Evolutionary conservation across 2,113 vertebrate species (phyloP).

Genomic region (Phaethon lepturus): DNA sequence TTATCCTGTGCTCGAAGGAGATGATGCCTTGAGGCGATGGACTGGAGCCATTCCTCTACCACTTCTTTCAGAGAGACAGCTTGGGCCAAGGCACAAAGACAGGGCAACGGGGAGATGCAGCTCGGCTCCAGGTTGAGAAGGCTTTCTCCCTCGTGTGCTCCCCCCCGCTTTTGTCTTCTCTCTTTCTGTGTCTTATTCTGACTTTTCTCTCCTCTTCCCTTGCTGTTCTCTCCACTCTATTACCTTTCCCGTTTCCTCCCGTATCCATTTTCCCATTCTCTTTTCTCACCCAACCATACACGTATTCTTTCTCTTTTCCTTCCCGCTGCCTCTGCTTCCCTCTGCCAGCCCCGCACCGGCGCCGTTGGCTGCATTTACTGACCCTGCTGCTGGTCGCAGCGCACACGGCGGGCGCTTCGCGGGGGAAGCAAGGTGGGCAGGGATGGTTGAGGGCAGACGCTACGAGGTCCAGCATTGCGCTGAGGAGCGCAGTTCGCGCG

Average conservation of each 20-base stretch:
- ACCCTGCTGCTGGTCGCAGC: background rate
- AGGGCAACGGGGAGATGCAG: background rate
- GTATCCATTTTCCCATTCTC: fast-evolving
- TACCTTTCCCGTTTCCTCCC: background rate
- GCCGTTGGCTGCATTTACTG: background rate
- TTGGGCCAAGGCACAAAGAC: background rate
- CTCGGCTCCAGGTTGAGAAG: background rate
- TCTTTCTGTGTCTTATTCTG: background rate
- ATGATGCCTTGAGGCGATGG: background rate
- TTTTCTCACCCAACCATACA: background rate
- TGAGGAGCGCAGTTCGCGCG: background rate
- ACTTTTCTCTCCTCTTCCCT: background rate
- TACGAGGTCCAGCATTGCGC: background rate
- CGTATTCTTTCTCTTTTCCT: fast-evolving
- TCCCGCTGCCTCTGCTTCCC: background rate
- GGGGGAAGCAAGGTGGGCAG: background rate
- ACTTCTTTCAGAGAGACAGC: background rate
- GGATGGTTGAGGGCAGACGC: background rate
- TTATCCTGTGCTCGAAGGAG: background rate
- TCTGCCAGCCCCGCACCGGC: background rate
- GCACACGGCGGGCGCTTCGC: background rate
- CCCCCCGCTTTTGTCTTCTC: background rate
- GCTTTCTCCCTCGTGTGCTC: background rate
- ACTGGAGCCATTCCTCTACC: background rate
- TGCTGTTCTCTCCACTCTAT: background rate